Evolutionary conservation across 2,797 vertebrate genomes (phyloP).

Genomic region (Myripristis jacobus): DNA sequence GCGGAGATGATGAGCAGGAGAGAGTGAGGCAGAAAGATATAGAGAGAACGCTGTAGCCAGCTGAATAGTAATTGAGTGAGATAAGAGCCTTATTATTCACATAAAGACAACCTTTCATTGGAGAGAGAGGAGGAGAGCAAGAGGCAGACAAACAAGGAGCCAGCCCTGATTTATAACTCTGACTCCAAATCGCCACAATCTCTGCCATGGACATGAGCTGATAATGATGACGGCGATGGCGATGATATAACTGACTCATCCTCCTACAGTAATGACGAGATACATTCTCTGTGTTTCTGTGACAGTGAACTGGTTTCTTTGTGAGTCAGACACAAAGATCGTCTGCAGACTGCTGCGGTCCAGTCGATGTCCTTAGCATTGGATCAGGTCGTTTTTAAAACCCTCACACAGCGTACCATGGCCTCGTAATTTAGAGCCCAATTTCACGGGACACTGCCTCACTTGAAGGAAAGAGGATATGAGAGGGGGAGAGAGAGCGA

Average conservation of each 20-base stretch:
- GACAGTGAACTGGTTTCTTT: slow-evolving; percentile 21
- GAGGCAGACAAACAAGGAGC: slow-evolving; percentile 46
- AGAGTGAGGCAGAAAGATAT: slow-evolving; percentile 34
- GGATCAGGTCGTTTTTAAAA: slow-evolving; percentile 67
- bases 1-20: slow-evolving; percentile 30
- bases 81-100: slow-evolving; percentile 77
- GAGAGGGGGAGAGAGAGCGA: slow-evolving; percentile 40
- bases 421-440: slow-evolving; percentile 89
- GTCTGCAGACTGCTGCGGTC: slow-evolving; percentile 57
- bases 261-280: slow-evolving; percentile 43
- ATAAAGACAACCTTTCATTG: slow-evolving; percentile 58
- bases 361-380: slow-evolving; percentile 58
- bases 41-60: slow-evolving; percentile 40
- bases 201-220: slow-evolving; percentile 52
- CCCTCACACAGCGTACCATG: slow-evolving; percentile 72
- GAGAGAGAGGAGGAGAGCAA: slow-evolving; percentile 26
- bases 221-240: slow-evolving; percentile 62
- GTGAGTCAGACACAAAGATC: slow-evolving; percentile 30
- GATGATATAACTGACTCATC: slow-evolving; percentile 54
- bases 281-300: slow-evolving; percentile 40
- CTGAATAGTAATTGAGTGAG: slow-evolving; percentile 64
- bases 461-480: slow-evolving; percentile 85
- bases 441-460: slow-evolving; percentile 95
- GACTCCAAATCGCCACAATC: slow-evolving; percentile 63
- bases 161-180: slow-evolving; percentile 61